These are phyloP conservation scores for Oostethus manadensis DNA, from an alignment of 2,113 vertebrate genomes.

Conservation along the genomic window DNA sequence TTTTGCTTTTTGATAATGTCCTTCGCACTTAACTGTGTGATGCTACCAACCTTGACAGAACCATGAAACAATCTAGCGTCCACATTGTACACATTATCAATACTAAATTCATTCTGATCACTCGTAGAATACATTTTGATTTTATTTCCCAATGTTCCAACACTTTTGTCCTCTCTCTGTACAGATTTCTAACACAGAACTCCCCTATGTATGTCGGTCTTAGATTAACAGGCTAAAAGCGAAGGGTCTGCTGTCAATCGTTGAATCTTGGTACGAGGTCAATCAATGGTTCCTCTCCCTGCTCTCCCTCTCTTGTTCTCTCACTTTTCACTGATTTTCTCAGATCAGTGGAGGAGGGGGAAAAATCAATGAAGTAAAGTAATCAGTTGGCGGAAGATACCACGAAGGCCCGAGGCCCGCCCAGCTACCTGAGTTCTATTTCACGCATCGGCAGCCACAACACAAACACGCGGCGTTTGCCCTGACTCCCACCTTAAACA, in stretches of 20 bases:
- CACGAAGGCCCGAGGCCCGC: constrained; percentile 62
- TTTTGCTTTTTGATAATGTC: too few species aligned
- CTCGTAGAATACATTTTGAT: constrained; percentile 5
- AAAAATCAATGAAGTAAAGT: constrained; percentile 75
- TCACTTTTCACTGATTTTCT: constrained; percentile 62
- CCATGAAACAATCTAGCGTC: constrained; percentile 19
- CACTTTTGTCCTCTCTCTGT: constrained; percentile 20
- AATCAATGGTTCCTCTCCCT: constrained; percentile 56
- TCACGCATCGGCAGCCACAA: constrained; percentile 72
- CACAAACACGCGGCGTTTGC: constrained; percentile 68
- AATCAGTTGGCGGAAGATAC: constrained; percentile 74
- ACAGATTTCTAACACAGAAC: constrained; percentile 40
- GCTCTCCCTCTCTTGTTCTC: constrained; percentile 25
- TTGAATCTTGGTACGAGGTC: constrained; percentile 64
- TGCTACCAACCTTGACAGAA: constrained; percentile 22
- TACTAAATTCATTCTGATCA: constrained; percentile 1
- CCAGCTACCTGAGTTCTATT: constrained; percentile 74
- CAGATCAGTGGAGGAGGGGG: constrained; percentile 68
- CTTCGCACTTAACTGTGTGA: too few species aligned
- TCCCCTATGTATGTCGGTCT: constrained; percentile 24
- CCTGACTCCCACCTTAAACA: constrained; percentile 64
- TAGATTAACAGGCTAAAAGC: constrained; percentile 51
- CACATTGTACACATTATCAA: background rate
- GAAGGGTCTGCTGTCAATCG: constrained; percentile 61
- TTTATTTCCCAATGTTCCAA: constrained; percentile 9